Evolutionary conservation across 2,888 invertebrate species (phyloP).

Genomic region (Caenorhabditis sp.): DNA sequence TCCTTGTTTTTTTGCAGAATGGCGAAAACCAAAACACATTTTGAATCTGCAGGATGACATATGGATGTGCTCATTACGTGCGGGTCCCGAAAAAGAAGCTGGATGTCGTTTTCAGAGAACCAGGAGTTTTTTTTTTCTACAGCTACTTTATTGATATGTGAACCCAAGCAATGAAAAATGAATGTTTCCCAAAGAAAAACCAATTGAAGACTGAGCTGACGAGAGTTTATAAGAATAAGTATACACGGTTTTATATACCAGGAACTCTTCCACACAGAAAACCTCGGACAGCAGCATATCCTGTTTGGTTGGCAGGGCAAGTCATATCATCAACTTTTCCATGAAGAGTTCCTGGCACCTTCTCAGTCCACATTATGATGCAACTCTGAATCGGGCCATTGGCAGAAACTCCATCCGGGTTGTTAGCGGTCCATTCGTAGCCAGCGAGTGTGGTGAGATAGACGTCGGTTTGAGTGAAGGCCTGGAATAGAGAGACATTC

Average conservation of each 20-base stretch:
- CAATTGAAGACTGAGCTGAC: no score
- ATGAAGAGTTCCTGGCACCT: background rate
- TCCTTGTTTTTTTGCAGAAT: no score
- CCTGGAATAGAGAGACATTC: background rate
- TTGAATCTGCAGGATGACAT: no score
- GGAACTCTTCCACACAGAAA: background rate
- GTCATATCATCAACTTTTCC: background rate
- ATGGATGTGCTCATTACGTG: no score
- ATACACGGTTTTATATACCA: background rate
- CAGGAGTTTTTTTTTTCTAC: no score
- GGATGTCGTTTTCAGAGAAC: no score
- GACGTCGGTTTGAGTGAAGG: background rate
- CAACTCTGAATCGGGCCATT: background rate
- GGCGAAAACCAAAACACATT: no score
- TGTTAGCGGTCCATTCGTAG: background rate
- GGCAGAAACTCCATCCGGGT: background rate
- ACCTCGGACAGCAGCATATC: background rate
- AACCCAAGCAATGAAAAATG: no score
- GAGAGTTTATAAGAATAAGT: no score
- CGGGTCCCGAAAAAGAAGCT: no score
- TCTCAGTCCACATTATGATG: conserved; percentile 1
- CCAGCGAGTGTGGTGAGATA: background rate
- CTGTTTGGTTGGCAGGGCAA: background rate
- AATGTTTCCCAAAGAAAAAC: no score
- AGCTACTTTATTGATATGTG: no score